Percentiles rank a stretch among this genome's conserved stretches.
Evolutionary conservation across 1,140 invertebrate genomes (phyloP).

Genomic region (Brachionus angularis): DNA sequence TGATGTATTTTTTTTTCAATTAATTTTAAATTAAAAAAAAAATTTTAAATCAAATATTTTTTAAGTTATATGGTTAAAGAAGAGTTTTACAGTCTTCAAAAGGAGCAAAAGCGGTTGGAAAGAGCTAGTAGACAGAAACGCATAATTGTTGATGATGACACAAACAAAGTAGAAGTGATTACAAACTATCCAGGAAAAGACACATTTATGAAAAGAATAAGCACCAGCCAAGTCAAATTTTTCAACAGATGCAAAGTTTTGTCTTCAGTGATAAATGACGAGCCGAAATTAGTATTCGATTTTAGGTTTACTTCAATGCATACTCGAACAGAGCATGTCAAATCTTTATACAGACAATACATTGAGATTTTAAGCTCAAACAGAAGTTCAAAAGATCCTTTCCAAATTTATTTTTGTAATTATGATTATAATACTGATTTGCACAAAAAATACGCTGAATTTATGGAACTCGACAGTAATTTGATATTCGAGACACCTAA

Average conservation of each 20-base stretch:
- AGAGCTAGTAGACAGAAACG: conserved; percentile 7
- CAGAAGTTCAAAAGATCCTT: background rate
- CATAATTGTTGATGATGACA: background rate
- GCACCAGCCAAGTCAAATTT: background rate
- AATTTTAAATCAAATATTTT: too few relatives aligned
- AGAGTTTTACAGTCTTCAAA: conserved; percentile 16
- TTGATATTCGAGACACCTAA: conserved; percentile 24
- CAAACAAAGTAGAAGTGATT: background rate
- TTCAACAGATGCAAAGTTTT: conserved; percentile 30
- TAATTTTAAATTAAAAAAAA: background rate
- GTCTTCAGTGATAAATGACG: background rate
- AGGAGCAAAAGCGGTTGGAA: conserved; percentile 25
- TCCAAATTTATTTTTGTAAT: conserved; percentile 42
- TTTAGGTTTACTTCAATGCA: conserved; percentile 9
- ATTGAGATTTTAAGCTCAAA: conserved; percentile 19
- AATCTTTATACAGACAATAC: conserved; percentile 40
- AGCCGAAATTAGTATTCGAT: conserved; percentile 24
- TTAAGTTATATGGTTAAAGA: conserved; percentile 26
- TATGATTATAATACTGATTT: conserved; percentile 30
- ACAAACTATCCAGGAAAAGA: conserved; percentile 21
- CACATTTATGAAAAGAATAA: conserved; percentile 5
- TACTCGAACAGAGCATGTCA: conserved; percentile 28
- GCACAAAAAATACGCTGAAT: conserved; percentile 1
- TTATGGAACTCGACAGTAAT: conserved; percentile 12
- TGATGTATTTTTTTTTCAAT: conserved; percentile 6